phyloP scores from a whole-genome alignment of 1,140 invertebrate species.

The Chlorops oryzae region DNA sequence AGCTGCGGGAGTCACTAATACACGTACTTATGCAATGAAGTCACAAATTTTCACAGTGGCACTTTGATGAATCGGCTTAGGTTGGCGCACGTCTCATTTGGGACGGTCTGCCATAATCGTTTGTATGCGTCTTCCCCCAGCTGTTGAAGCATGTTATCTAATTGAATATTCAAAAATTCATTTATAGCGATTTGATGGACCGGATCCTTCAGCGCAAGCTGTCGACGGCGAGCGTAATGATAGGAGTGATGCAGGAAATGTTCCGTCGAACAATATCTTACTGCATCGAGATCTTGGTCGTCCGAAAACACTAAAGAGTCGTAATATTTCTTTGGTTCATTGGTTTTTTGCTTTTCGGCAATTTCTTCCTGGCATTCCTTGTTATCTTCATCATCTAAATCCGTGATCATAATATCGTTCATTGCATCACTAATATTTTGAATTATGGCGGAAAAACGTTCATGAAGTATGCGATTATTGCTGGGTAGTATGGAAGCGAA shows the following conservation, averaged over 20 bases:
- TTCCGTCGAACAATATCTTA: conserved; percentile 22
- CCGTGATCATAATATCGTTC: conserved; percentile 74
- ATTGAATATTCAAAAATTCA: conserved; percentile 62
- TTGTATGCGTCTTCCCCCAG: conserved; percentile 63
- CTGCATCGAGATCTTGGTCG: conserved; percentile 35
- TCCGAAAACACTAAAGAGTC: conserved; percentile 42
- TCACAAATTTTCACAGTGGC: too few species aligned
- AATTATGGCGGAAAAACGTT: conserved; percentile 70
- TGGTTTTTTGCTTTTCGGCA: conserved; percentile 4
- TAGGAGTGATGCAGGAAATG: conserved; percentile 41
- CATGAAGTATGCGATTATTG: conserved; percentile 61
- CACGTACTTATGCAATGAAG: too few species aligned
- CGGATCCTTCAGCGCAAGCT: conserved; percentile 60
- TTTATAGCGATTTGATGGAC: conserved; percentile 64
- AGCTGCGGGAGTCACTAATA: too few species aligned
- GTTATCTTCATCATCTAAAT: conserved; percentile 30
- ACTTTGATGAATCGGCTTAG: too few species aligned
- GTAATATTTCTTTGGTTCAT: conserved; percentile 25
- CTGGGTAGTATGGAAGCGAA: conserved; percentile 73
- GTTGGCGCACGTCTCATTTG: too few species aligned
- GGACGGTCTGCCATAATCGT: conserved; percentile 61
- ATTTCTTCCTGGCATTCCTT: conserved; percentile 44
- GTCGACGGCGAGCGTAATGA: conserved; percentile 52
- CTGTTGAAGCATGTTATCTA: conserved; percentile 54
- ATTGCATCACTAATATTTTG: conserved; percentile 74